A percentile compares a stretch with the other conserved stretches of the same genome.
Conservation (phyloP, 1,140 invertebrate species). For the Adoxophyes honmai region DNA sequence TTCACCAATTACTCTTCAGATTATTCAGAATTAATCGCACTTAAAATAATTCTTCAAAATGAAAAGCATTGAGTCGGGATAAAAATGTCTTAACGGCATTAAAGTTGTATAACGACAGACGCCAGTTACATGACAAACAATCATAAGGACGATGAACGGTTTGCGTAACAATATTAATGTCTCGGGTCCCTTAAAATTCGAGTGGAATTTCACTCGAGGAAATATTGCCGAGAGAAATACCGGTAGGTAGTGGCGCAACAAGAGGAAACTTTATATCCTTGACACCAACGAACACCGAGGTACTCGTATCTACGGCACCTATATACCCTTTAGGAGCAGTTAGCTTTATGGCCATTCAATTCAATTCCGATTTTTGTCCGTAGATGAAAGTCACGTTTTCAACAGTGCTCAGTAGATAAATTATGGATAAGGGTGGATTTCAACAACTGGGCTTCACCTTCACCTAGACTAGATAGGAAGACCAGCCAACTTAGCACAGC, state of each 20-base stretch:
- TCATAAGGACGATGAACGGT: conserved; percentile 8
- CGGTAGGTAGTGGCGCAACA: conserved; percentile 11
- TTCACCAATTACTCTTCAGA: conserved; percentile 3
- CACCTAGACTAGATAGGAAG: no score
- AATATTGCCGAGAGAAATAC: conserved; percentile 3
- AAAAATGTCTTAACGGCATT: conserved; percentile 14
- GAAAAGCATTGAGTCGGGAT: conserved; percentile 10
- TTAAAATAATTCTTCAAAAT: conserved; percentile 12
- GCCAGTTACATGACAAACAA: conserved; percentile 11
- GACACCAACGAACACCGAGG: background rate
- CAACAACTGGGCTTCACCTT: no score
- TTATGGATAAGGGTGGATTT: no score
- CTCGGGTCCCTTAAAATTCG: background rate
- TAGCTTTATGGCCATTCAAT: no score
- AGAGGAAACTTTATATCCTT: conserved; percentile 15
- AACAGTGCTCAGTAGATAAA: no score
- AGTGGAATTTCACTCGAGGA: conserved; percentile 11
- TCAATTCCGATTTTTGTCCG: no score
- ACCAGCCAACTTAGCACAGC: no score
- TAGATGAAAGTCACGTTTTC: no score
- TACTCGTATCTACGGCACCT: no score
- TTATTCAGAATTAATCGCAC: conserved; percentile 1
- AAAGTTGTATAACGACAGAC: conserved; percentile 7
- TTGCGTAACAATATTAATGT: conserved; percentile 10
- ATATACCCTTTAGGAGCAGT: no score